Evolutionary conservation across 2,888 invertebrate species (phyloP).

Genomic region (Monochamus alternatus): DNA sequence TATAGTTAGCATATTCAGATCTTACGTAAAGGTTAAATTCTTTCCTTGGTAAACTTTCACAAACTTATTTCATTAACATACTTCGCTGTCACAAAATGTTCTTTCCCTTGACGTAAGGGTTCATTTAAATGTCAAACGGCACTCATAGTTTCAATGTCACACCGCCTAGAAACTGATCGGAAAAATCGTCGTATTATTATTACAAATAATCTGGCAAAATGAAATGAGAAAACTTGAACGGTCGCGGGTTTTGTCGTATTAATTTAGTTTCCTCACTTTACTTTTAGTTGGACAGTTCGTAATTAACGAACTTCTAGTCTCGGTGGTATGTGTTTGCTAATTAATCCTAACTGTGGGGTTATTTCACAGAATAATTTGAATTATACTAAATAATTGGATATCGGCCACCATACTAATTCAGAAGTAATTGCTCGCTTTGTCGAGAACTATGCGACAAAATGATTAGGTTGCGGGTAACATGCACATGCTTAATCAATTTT

Average conservation of each 20-base stretch:
- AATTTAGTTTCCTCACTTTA: slow-evolving; percentile 3
- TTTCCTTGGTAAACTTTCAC: no score
- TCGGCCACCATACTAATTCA: neutral
- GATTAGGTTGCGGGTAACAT: neutral
- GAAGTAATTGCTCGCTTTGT: slow-evolving; percentile 6
- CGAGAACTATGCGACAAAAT: neutral
- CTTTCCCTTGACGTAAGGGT: no score
- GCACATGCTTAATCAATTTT: neutral
- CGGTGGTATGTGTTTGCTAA: slow-evolving; percentile 3
- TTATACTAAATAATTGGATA: slow-evolving; percentile 12
- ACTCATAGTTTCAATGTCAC: no score
- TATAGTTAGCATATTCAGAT: no score
- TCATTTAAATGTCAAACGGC: no score
- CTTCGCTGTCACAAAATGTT: no score
- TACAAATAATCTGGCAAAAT: neutral
- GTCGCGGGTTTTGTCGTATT: neutral
- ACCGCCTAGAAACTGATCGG: neutral
- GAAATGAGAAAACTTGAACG: neutral
- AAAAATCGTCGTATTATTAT: no score
- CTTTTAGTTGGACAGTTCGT: slow-evolving; percentile 7
- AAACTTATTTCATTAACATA: no score
- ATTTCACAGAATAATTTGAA: slow-evolving; percentile 16
- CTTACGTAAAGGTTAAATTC: no score
- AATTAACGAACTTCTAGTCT: slow-evolving; percentile 2
- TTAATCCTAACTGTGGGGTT: neutral